Evolutionary conservation across 1,140 invertebrate species (phyloP).

Genomic region (Lethocerus indicus): DNA sequence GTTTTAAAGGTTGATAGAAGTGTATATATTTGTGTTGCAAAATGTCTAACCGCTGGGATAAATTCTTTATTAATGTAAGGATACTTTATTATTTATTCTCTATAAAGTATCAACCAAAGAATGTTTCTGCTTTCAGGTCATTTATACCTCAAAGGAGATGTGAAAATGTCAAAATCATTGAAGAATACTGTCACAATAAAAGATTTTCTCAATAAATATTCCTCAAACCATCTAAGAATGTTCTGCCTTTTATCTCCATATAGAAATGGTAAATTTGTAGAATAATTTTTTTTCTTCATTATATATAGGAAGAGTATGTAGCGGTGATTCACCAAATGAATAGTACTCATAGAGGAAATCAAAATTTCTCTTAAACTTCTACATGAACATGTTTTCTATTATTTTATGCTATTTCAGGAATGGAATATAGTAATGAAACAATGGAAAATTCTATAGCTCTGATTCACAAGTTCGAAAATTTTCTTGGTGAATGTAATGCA

Average conservation of each 20-base stretch:
- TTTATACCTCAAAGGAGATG: constrained; percentile 85
- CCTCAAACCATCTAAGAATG: constrained; percentile 76
- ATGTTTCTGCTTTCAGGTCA: constrained; percentile 61
- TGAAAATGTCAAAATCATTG: constrained; percentile 99
- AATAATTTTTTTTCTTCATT: not conserved
- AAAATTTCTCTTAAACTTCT: not conserved
- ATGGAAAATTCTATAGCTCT: constrained; percentile 92
- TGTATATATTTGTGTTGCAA: no score
- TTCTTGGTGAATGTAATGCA: no score
- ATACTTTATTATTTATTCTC: not conserved
- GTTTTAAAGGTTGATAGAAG: no score
- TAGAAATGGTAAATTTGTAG: constrained; percentile 58
- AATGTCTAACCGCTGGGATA: no score
- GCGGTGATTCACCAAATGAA: no score
- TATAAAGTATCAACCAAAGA: no score
- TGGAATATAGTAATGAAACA: constrained; percentile 90
- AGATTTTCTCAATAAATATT: constrained; percentile 73
- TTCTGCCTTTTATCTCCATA: constrained; percentile 93
- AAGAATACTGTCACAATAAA: constrained; percentile 98
- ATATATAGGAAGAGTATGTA: no score
- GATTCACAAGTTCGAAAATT: no score
- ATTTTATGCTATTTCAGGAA: not conserved
- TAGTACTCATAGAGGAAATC: no score
- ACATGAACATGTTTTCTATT: not conserved
- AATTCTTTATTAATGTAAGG: not conserved